Conservation (phyloP, 2,113 vertebrate genomes). For the Nestor notabilis region DNA sequence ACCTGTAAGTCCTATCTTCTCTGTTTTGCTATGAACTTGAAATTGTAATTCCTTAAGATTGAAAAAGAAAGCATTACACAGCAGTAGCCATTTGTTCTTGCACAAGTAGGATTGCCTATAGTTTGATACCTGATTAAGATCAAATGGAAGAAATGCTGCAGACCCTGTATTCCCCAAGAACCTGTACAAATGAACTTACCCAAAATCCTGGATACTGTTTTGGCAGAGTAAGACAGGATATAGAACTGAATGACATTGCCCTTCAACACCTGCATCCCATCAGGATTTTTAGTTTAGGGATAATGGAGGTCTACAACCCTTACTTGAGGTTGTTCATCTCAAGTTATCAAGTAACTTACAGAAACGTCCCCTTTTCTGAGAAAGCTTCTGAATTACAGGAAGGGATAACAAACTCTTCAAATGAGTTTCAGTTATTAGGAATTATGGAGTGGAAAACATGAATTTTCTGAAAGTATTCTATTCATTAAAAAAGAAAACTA, state of each 20-base stretch:
- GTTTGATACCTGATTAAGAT: neutral
- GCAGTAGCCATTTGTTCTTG: accelerated
- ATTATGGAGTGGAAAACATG: neutral
- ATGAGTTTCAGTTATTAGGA: neutral
- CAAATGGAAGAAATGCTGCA: neutral
- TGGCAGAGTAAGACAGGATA: neutral
- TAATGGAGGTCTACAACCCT: neutral
- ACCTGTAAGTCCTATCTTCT: neutral
- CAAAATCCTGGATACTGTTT: accelerated
- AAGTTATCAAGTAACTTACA: neutral
- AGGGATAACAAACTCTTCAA: neutral
- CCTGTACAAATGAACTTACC: neutral
- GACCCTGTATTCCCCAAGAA: neutral
- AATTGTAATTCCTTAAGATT: accelerated
- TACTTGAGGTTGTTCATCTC: neutral
- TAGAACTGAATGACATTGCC: neutral
- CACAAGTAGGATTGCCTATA: neutral
- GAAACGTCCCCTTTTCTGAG: neutral
- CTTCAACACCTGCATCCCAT: neutral
- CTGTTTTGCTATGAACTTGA: neutral
- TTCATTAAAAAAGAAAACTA: neutral
- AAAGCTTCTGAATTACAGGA: neutral
- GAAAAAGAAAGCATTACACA: too few species aligned
- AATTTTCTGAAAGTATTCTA: neutral
- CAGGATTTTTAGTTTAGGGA: neutral